Base-by-base conservation (phyloP, 2,113 vertebrate species). In the Menura novaehollandiae region DNA sequence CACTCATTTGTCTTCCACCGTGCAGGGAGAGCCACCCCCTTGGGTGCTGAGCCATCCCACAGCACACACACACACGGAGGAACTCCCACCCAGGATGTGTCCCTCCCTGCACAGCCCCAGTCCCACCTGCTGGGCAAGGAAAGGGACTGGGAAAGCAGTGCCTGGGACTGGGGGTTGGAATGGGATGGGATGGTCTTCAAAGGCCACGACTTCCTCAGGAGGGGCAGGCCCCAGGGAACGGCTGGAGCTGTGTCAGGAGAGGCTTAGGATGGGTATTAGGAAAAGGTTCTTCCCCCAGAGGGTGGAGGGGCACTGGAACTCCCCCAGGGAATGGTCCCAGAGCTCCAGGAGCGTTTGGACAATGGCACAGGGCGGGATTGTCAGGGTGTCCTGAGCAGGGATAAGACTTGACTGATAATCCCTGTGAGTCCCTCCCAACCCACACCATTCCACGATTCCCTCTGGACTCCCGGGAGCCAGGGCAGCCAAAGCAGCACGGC, bases 51-150 rank as follows among this genome's bases (percentile, higher is more conserved):
- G 13, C 26, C 6, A 30, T 3, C 20, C 76, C 66, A 26, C 58
- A 28, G 39, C 44, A 11, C 46, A 82, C 2, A 6, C 63, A 10
- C 20, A 5, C 35, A 9, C 11, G 69, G 22, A 9, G 3, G 2
- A 16, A 67, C 23, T 41, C 4, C 9, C 0, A 1, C 0, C 0
- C 9, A 8, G 60, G 82, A n/a, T 15, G 3, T 5, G 51, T 32
- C 13, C 59, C 13, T 33, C 21, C 24, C 43, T 3, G 1, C 7
- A 3, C 15, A 4, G 30, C 13, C 43, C 63, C 1, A 9, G 37
- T 4, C 55, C 11, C 3, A 28, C 64, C 24, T 17, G 49, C 49
- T 11, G 55, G 51, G 10, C 6, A 7, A 21, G 43, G 15, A 6
- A 9, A 41, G 8, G 28, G 43, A 41, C 23, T 9, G 41, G 26